Percentiles rank a stretch among this genome's conserved stretches.
These are phyloP conservation scores for Hylomyscus alleni DNA, from an alignment of 2,797 vertebrate species.

Conservation along the genomic window DNA sequence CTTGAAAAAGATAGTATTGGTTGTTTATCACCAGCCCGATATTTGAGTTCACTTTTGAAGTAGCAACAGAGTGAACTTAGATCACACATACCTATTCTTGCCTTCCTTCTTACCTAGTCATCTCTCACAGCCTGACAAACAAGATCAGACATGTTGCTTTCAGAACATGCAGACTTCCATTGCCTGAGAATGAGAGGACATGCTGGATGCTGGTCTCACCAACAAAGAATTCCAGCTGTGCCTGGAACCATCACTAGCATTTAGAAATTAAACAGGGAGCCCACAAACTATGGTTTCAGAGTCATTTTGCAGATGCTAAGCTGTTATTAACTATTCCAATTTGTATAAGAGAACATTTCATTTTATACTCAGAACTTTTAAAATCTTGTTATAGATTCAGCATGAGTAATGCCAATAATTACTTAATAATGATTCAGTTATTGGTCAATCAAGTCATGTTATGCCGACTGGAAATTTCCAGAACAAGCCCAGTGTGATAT, in stretches of 20 bases:
- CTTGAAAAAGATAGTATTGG: slow-evolving; percentile 30
- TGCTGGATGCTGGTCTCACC: neutral
- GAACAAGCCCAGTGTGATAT: neutral
- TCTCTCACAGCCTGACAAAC: neutral
- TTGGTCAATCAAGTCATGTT: slow-evolving; percentile 11
- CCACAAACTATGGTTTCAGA: neutral
- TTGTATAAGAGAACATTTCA: slow-evolving; percentile 4
- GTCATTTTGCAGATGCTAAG: slow-evolving; percentile 29
- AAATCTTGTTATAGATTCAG: neutral
- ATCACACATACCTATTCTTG: neutral
- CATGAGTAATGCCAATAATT: neutral
- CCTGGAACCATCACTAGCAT: neutral
- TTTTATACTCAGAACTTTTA: neutral
- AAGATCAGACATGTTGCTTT: neutral
- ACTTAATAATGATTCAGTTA: slow-evolving; percentile 25
- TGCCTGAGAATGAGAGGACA: neutral
- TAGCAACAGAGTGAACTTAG: neutral
- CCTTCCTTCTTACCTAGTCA: neutral
- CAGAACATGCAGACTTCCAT: neutral
- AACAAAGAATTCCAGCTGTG: slow-evolving; percentile 32
- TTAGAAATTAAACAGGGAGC: slow-evolving; percentile 37
- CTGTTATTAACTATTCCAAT: neutral
- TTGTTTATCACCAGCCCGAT: neutral
- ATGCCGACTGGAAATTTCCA: slow-evolving; percentile 34
- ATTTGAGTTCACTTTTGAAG: neutral